Evolutionary conservation across 2,888 invertebrate species (phyloP).

Genomic region (Poecilus cupreus): DNA sequence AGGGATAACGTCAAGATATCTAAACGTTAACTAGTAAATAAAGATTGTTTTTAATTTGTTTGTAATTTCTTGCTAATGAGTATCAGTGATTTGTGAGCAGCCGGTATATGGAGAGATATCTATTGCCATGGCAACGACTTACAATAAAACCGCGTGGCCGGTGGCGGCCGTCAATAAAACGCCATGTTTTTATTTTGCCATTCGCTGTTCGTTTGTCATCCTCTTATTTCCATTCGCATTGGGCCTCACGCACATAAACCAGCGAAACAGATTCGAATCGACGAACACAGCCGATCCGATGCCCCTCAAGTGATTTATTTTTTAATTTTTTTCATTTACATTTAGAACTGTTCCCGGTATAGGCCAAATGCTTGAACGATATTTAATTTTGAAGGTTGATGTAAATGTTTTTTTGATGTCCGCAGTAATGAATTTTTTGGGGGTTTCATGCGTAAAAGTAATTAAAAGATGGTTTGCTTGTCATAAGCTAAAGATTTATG

Average conservation of each 20-base stretch:
- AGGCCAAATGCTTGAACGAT: slow-evolving; percentile 3
- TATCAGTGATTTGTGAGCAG: too few species aligned
- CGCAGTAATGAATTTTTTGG: slow-evolving; percentile 30
- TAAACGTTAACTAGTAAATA: too few species aligned
- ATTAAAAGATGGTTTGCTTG: slow-evolving; percentile 34
- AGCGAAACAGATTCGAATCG: slow-evolving; percentile 4
- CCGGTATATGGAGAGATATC: neutral
- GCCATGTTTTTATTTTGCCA: neutral
- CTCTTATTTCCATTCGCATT: neutral
- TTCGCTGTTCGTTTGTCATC: neutral
- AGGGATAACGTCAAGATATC: too few species aligned
- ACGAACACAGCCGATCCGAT: neutral
- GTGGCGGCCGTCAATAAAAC: neutral
- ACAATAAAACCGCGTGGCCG: neutral
- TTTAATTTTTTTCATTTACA: slow-evolving; percentile 38
- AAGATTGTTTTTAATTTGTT: too few species aligned
- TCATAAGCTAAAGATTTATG: slow-evolving; percentile 23
- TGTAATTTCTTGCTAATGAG: too few species aligned
- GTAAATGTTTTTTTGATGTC: slow-evolving; percentile 40
- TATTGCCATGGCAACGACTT: neutral
- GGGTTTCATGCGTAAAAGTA: slow-evolving; percentile 22
- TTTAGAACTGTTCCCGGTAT: neutral
- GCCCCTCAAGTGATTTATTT: slow-evolving; percentile 26
- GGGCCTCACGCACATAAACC: slow-evolving; percentile 1
- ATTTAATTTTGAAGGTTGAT: slow-evolving; percentile 33